Conservation (phyloP, 2,888 invertebrate genomes). For the Herminia tarsipennalis region DNA sequence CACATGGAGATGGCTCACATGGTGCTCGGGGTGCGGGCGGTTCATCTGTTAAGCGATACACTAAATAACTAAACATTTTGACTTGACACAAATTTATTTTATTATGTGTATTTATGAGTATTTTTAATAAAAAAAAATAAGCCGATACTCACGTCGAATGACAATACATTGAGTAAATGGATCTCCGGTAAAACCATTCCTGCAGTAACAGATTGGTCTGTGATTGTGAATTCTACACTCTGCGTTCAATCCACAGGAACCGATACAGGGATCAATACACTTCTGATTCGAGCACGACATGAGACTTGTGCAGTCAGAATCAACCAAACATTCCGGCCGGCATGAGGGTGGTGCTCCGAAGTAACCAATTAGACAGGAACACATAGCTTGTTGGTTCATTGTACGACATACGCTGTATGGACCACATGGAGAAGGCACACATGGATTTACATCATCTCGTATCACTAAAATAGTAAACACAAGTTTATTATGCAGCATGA, state of each 20-base stretch:
- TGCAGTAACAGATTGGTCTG: conserved; percentile 94
- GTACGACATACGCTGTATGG: conserved; percentile 89
- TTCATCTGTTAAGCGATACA: conserved; percentile 51
- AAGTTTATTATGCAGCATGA: not conserved
- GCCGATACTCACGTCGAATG: conserved; percentile 60
- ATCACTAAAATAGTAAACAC: conserved; percentile 42
- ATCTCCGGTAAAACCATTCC: conserved; percentile 90
- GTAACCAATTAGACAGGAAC: conserved; percentile 91
- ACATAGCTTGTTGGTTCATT: conserved; percentile 86
- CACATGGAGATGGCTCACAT: conserved; percentile 92
- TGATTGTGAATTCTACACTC: conserved; percentile 93
- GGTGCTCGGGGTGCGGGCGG: conserved; percentile 72
- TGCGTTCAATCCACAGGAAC: conserved; percentile 92
- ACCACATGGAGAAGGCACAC: conserved; percentile 91
- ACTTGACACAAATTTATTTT: too few species aligned
- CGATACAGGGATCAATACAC: conserved; percentile 92
- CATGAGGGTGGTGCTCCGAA: conserved; percentile 91
- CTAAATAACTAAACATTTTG: too few species aligned
- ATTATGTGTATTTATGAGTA: too few species aligned
- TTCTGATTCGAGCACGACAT: conserved; percentile 92
- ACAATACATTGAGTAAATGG: conserved; percentile 89
- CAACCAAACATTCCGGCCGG: conserved; percentile 93
- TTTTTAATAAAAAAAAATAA: too few species aligned
- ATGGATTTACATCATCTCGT: conserved; percentile 78
- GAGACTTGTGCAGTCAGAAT: conserved; percentile 91